Conservation (phyloP, 1,140 invertebrate genomes). For the Cotesia vestalis region DNA sequence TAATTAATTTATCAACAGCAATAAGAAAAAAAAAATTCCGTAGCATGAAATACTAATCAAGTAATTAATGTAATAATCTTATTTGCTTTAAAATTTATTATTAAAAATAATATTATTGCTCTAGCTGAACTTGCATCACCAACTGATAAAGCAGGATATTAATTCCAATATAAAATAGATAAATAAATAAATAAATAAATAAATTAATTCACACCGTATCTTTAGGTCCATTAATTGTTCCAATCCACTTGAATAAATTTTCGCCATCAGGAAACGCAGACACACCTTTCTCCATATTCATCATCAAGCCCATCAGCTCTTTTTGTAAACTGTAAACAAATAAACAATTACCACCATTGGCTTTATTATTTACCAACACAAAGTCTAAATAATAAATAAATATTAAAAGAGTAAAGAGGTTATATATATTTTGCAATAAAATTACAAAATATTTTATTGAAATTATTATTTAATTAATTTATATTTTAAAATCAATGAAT, state of each 20-base stretch:
- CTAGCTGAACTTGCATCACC: too few relatives aligned
- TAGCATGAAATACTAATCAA: too few relatives aligned
- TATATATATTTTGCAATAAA: too few relatives aligned
- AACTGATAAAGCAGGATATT: too few relatives aligned
- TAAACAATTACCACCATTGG: slow-evolving; percentile 15
- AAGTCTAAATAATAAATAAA: slow-evolving; percentile 16
- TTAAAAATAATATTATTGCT: too few relatives aligned
- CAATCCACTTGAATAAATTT: slow-evolving; percentile 96
- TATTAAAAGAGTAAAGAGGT: too few relatives aligned
- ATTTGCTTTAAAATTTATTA: too few relatives aligned
- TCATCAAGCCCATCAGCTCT: slow-evolving; percentile 86
- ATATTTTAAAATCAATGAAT: background rate
- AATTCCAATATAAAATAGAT: background rate
- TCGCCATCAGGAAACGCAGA: slow-evolving; percentile 97
- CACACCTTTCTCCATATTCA: slow-evolving; percentile 88
- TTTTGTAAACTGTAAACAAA: slow-evolving; percentile 76
- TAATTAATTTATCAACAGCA: too few relatives aligned
- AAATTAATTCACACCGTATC: slow-evolving; percentile 74
- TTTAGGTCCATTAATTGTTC: slow-evolving; percentile 87
- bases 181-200: slow-evolving; percentile 15
- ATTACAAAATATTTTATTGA: too few relatives aligned
- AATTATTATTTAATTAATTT: too few relatives aligned
- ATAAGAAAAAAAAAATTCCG: too few relatives aligned
- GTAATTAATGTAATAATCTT: too few relatives aligned
- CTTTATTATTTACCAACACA: slow-evolving; percentile 17